These are phyloP conservation scores for Odobenus rosmarus DNA, from an alignment of 2,113 vertebrate genomes.

Conservation along the genomic window DNA sequence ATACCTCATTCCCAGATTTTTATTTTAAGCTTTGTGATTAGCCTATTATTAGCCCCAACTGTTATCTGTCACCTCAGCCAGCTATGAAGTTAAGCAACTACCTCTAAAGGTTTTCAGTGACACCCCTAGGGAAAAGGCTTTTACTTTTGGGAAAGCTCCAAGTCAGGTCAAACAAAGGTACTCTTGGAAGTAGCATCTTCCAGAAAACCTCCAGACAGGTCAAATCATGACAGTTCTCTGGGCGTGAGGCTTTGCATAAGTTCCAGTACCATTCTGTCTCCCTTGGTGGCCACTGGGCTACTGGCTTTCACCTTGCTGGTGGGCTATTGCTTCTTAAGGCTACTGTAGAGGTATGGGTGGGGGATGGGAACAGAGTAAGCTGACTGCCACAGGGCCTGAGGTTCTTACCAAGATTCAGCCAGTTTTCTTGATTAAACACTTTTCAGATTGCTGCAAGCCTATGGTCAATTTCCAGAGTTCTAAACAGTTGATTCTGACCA, in stretches of 20 bases:
- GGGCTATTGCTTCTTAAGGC: not conserved
- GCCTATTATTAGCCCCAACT: not conserved
- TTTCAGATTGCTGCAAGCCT: not conserved
- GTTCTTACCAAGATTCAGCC: not conserved
- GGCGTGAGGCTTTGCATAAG: not conserved
- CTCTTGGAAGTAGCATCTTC: not conserved
- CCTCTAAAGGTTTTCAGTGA: not conserved
- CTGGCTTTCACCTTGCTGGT: not conserved
- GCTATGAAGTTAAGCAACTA: not conserved
- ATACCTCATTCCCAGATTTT: not conserved
- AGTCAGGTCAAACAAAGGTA: not conserved
- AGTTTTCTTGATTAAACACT: slow-evolving; percentile 2
- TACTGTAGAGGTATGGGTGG: not conserved
- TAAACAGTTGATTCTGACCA: not conserved
- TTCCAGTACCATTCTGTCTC: not conserved
- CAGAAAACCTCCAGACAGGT: not conserved
- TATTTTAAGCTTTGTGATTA: slow-evolving; percentile 9
- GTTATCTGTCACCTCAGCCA: not conserved
- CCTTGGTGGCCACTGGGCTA: not conserved
- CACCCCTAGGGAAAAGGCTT: not conserved
- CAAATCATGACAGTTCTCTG: not conserved
- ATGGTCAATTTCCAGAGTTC: not conserved
- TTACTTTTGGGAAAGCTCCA: not conserved
- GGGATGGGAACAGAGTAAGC: not conserved
- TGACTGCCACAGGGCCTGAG: not conserved